phyloP scores from a whole-genome alignment of 2,113 vertebrate species.

The Pristiophorus japonicus region DNA sequence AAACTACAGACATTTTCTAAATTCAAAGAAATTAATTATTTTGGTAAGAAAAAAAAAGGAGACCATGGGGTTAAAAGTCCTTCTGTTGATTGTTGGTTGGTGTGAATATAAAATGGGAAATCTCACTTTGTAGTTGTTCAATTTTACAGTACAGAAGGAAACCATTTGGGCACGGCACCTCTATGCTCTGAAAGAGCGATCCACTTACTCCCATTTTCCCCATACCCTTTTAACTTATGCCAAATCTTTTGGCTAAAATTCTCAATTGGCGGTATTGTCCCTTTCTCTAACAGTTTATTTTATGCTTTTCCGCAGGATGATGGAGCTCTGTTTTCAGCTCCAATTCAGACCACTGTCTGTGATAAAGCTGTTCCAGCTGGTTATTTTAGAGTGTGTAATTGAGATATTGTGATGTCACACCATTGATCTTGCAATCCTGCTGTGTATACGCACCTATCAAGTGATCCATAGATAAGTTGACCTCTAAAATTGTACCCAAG shows the following conservation, averaged over 20 bases:
- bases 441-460: no score
- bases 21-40: neutral
- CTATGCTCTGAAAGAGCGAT: neutral
- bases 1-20: neutral
- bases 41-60: neutral
- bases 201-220: neutral
- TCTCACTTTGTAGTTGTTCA: neutral
- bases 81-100: neutral
- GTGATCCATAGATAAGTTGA: no score
- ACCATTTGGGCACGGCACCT: neutral
- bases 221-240: neutral
- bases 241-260: neutral
- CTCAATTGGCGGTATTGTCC: neutral
- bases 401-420: neutral
- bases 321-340: neutral
- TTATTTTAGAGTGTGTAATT: neutral
- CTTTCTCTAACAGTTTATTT: neutral
- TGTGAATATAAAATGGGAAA: neutral
- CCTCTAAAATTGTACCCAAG: neutral
- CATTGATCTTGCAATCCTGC: neutral
- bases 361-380: neutral
- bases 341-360: neutral
- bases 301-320: neutral
- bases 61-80: neutral
- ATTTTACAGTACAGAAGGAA: neutral